A percentile compares a stretch with the other conserved stretches of the same genome.
Evolutionary conservation across 2,113 vertebrate genomes (phyloP).

Genomic region (Opisthocomus hoazin): DNA sequence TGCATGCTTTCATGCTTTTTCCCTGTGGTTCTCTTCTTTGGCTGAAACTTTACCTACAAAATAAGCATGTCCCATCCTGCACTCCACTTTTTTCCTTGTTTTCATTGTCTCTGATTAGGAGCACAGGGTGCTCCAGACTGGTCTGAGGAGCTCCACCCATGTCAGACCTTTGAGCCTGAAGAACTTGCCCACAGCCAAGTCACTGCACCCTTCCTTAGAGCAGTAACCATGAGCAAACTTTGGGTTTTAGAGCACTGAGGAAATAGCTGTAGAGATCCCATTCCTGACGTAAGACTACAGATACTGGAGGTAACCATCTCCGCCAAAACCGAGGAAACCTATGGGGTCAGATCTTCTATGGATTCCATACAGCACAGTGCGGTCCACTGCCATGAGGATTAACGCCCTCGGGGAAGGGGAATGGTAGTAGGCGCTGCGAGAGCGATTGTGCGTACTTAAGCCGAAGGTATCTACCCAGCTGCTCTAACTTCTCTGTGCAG

Average conservation of each 20-base stretch:
- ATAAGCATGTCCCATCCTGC: neutral
- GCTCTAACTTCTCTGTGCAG: slow-evolving; percentile 37
- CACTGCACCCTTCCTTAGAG: neutral
- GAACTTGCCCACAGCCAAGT: neutral
- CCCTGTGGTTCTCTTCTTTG: neutral
- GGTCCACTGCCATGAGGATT: neutral
- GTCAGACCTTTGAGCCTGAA: neutral
- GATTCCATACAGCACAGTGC: neutral
- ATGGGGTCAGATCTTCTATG: neutral
- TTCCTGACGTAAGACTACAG: neutral
- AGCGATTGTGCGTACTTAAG: neutral
- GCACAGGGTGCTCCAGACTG: neutral
- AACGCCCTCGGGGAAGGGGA: neutral
- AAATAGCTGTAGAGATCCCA: neutral
- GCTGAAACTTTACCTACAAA: neutral
- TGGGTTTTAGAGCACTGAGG: neutral
- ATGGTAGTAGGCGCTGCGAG: neutral
- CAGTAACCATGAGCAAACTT: neutral
- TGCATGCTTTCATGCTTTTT: neutral
- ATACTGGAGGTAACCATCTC: neutral
- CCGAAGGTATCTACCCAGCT: neutral
- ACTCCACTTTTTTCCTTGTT: neutral
- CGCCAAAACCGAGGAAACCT: neutral
- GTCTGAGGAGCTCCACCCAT: neutral
- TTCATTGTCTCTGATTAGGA: neutral